A percentile compares a stretch with the other conserved stretches of the same genome.
phyloP scores from a whole-genome alignment of 53 echinoderm and acorn worm genomes.

The Pentamera pediparva region DNA sequence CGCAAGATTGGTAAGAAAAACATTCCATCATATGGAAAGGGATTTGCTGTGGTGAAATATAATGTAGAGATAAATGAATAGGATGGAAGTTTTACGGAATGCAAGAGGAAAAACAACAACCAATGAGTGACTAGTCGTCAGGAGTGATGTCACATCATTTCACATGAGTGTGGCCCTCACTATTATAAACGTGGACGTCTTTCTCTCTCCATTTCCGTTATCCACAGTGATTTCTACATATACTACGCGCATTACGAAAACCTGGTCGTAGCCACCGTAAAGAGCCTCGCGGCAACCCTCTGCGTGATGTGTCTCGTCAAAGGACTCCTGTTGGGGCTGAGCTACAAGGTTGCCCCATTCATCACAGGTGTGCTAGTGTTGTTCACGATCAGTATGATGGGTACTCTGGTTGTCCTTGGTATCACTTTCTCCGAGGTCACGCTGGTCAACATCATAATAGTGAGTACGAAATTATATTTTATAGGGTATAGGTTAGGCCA shows the following conservation, averaged over 20 bases:
- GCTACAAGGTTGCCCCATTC: background rate
- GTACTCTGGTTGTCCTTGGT: background rate
- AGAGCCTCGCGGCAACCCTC: constrained; percentile 4
- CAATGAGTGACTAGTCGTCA: no score
- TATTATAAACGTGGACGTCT: background rate
- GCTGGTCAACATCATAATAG: constrained; percentile 12
- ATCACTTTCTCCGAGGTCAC: constrained; percentile 6
- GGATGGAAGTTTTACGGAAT: background rate
- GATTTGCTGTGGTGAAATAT: no score
- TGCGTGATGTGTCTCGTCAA: constrained; percentile 8
- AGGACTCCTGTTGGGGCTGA: constrained; percentile 1
- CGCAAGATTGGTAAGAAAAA: no score
- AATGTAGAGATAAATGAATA: no score
- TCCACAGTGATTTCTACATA: background rate
- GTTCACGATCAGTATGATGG: constrained; percentile 7
- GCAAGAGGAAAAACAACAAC: background rate
- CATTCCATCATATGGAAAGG: no score
- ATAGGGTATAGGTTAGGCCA: no score
- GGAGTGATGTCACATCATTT: no score
- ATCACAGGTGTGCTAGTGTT: background rate
- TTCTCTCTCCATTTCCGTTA: background rate
- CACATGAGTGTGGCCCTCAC: background rate
- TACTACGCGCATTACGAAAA: constrained; percentile 13
- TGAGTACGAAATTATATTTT: background rate
- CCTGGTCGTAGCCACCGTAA: background rate